Evolutionary conservation across 2,888 invertebrate species (phyloP).

Genomic region (Polylopha cassiicola): DNA sequence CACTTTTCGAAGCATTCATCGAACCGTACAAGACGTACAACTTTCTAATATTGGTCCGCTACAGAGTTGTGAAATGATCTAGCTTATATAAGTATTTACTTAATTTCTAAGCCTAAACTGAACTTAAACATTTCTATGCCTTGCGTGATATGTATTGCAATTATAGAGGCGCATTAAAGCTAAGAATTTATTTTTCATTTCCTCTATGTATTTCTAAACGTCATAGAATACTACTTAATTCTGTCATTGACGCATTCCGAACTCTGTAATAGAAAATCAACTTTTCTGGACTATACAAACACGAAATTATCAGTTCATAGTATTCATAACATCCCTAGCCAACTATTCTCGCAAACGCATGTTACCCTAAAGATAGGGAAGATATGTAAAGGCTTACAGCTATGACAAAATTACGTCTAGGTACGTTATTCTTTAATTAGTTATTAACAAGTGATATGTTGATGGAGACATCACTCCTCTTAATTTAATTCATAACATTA

Average conservation of each 20-base stretch:
- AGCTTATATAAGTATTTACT: conserved; percentile 59
- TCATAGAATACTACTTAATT: conserved; percentile 25
- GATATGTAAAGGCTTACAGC: conserved; percentile 65
- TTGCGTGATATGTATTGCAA: conserved; percentile 76
- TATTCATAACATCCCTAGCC: conserved; percentile 13
- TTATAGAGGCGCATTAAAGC: conserved; percentile 66
- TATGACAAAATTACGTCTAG: conserved; percentile 69
- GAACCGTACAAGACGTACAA: conserved; percentile 69
- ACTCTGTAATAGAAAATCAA: conserved; percentile 32
- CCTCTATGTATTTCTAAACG: conserved; percentile 40
- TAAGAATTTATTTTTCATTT: conserved; percentile 44
- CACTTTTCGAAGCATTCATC: conserved; percentile 28
- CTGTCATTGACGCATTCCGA: conserved; percentile 28
- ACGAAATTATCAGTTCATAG: conserved; percentile 1
- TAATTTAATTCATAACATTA: conserved; percentile 59
- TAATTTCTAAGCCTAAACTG: conserved; percentile 63
- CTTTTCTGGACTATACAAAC: too few species aligned
- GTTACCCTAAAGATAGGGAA: conserved; percentile 40
- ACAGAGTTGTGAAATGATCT: conserved; percentile 73
- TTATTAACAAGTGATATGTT: conserved; percentile 77
- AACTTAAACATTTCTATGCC: conserved; percentile 69
- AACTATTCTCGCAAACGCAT: conserved; percentile 2
- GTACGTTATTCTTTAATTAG: conserved; percentile 60
- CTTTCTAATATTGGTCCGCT: conserved; percentile 78
- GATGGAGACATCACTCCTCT: conserved; percentile 70